Base-by-base conservation (phyloP, 2,888 invertebrate genomes). In the Acleris laterana region DNA sequence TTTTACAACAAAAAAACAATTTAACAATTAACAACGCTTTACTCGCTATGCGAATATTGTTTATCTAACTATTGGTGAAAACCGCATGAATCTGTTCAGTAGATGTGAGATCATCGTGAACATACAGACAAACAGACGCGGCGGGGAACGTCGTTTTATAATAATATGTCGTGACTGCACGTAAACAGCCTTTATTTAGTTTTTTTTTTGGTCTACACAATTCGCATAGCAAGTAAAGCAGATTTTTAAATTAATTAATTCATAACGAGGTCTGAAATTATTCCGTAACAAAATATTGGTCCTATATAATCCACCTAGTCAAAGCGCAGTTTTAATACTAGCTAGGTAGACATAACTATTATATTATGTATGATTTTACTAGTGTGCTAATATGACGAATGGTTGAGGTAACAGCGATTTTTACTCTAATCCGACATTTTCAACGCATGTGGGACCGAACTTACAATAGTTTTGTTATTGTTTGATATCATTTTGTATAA, bases 241-340 rank as follows among this genome's bases (percentile, higher is more conserved):
- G 32, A 46, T 17, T 5, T 9, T 49, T 32, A 50, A 55, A 55
- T 59, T 50, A 22, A 28, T 25, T 44, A 38, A 38, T 13, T 38
- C 13, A 38, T 50, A 53, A 44, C 55, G 44, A 65, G 59, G 49
- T 60, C 53, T 65, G 49, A 65, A 56, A 61, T 22, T 66, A 66
- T 66, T 62, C 61, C 57, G 56, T 62, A 57, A 65, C 60, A 61
- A 56, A 50, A 74, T 68, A 73, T 77, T 74, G 80, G 81, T 79
- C 85, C 83, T 78, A 77, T 79, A 74, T 77, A 84, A 84, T 85
- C 81, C 86, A 88, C 88, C 91, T 92, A 91, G 92, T 92, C 92
- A 92, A 80, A 85, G 78, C 81, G 78, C 91, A 90, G 88, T 89
- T 89, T 89, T 88, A 87, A 85, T 79, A 74, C 79, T 83, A 84